Evolutionary conservation across 2,113 vertebrate species (phyloP), one percentile per base, ranked within the genome.

Genomic region (Lagenorhynchus albirostris): DNA sequence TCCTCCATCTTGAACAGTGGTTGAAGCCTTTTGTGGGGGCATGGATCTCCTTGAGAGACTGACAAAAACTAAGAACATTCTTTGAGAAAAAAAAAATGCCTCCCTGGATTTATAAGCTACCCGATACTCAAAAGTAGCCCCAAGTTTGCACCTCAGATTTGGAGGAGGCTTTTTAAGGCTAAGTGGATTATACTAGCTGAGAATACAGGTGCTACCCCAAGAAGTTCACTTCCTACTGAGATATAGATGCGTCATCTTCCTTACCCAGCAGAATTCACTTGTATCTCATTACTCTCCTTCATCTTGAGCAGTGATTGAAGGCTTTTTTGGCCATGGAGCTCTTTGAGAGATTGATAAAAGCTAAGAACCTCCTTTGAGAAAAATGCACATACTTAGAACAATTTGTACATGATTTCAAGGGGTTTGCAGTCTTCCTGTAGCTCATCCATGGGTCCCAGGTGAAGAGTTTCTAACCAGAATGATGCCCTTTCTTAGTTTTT

Each of bases 321-420:
- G 5, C 87, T 79, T 92, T 91, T 60, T 86, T 44, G 82, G 79
- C 25, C 47, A 60, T 41, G 71, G 83, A 50, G 79, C 44, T 96
- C 55, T 89, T 67, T 93, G 91, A 92, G 80, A 96, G 80, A 83
- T 9, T 87, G 80, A 77, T 60, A 87, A 89, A 96, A 84, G 15
- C 60, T 25, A 4, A 93, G 95, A 53, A 38, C 5, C 55, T 94
- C n/a, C 55, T 86, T 73, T 77, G 79, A 82, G 91, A 91, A 77
- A 88, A 90, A 65, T 47, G 36, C 20, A 65, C 60, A 11, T 15
- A 41, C 68, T 93, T 81, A 20, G 65, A 67, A 83, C 41, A 83
- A 68, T 41, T 50, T 86, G 13, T 50, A 29, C 60, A 36, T 25
- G 17, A 83, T 60, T 36, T 71, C 13, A 65, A 76, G 53, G 71